Conservation (phyloP, 1,140 invertebrate species). For the Psix sp. region DNA sequence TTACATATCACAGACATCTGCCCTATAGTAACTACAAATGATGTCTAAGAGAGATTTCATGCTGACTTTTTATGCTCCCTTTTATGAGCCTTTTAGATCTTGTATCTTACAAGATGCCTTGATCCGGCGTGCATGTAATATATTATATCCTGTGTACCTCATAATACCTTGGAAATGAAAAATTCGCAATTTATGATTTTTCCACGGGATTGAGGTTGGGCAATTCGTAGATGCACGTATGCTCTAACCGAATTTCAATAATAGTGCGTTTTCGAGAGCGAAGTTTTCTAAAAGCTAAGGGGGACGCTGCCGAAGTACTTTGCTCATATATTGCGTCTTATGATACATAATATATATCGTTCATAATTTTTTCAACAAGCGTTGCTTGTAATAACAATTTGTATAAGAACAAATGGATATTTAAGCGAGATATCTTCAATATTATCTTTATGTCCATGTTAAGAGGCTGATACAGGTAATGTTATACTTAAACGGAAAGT, state of each 20-base stretch:
- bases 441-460: too few relatives aligned
- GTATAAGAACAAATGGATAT: too few relatives aligned
- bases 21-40: slow-evolving; percentile 28
- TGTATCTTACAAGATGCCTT: slow-evolving; percentile 42
- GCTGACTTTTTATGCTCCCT: slow-evolving; percentile 51
- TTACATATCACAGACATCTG: slow-evolving; percentile 48
- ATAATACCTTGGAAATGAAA: slow-evolving; percentile 57
- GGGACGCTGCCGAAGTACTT: slow-evolving; percentile 15
- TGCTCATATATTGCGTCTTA: slow-evolving; percentile 20
- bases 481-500: too few relatives aligned
- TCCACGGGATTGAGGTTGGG: slow-evolving; percentile 41
- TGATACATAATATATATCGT: too few relatives aligned
- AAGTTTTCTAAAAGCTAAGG: slow-evolving; percentile 20
- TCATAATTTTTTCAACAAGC: too few relatives aligned
- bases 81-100: slow-evolving; percentile 56
- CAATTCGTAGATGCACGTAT: slow-evolving; percentile 48
- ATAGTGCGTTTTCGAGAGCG: slow-evolving; percentile 51
- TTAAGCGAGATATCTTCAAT: too few relatives aligned
- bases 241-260: slow-evolving; percentile 48
- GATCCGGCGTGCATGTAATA: slow-evolving; percentile 47
- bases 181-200: slow-evolving; percentile 58
- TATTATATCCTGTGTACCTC: slow-evolving; percentile 48
- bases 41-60: slow-evolving; percentile 55
- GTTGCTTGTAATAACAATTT: too few relatives aligned
- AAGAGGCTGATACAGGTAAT: too few relatives aligned